Conservation (phyloP, 2,113 vertebrate genomes). For the Globicephala melas region DNA sequence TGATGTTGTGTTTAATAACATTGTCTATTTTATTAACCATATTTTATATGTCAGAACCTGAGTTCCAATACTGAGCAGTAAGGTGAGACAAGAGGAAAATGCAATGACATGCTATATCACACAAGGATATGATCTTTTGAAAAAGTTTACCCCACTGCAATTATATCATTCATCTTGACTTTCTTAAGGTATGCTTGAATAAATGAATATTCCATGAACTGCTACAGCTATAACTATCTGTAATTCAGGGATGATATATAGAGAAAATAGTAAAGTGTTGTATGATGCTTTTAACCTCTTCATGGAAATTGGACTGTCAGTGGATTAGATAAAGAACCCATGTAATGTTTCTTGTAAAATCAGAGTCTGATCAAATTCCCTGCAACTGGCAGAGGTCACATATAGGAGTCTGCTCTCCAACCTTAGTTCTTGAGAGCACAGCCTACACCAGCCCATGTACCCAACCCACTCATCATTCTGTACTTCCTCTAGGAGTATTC, state of each 20-base stretch:
- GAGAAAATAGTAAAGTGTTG: conserved; percentile 31
- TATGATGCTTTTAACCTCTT: conserved; percentile 52
- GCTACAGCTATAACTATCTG: conserved; percentile 46
- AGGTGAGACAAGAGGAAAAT: not conserved
- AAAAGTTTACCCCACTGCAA: conserved; percentile 6
- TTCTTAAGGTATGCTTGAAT: conserved; percentile 33
- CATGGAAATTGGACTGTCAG: not conserved
- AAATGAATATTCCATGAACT: conserved; percentile 69
- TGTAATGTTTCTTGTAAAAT: conserved; percentile 1
- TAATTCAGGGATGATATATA: conserved; percentile 2
- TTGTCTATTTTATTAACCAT: not conserved
- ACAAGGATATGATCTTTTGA: conserved; percentile 10
- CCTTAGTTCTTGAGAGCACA: not conserved
- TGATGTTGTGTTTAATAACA: not conserved
- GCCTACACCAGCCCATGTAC: not conserved
- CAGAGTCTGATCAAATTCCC: not conserved
- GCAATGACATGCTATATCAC: not conserved
- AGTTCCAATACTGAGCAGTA: not conserved
- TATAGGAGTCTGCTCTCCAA: not conserved
- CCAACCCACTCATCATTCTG: not conserved
- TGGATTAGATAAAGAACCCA: not conserved
- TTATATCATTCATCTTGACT: conserved; percentile 44
- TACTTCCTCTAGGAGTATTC: not conserved
- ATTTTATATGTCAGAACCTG: not conserved
- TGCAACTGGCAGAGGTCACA: not conserved